Conservation (phyloP, 2,888 invertebrate genomes). For the Zelleria hepariella region DNA sequence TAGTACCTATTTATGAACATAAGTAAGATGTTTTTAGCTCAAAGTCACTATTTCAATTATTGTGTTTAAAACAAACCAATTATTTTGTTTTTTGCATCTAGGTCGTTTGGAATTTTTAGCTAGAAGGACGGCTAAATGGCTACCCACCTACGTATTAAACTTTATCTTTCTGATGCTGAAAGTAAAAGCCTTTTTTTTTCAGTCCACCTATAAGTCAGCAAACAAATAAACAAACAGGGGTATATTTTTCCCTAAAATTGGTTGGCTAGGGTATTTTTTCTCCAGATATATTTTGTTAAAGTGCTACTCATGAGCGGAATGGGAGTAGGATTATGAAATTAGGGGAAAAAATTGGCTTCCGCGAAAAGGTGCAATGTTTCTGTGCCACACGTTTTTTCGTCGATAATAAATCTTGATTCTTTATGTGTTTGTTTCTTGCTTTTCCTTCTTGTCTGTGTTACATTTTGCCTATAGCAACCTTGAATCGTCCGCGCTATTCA, state of each 20-base stretch:
- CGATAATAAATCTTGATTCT: background rate
- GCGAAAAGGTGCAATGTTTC: background rate
- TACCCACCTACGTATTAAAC: too few species aligned
- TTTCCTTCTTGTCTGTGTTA: background rate
- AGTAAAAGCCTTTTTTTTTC: too few species aligned
- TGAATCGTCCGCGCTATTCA: too few species aligned
- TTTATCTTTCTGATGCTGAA: too few species aligned
- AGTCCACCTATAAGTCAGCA: background rate
- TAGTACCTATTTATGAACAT: too few species aligned
- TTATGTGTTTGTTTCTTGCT: background rate
- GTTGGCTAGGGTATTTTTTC: slow-evolving; percentile 15
- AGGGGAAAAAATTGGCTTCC: background rate
- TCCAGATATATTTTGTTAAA: slow-evolving; percentile 22
- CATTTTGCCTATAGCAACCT: too few species aligned
- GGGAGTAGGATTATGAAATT: slow-evolving; percentile 11
- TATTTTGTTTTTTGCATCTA: too few species aligned
- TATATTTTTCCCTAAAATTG: background rate
- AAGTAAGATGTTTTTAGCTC: too few species aligned
- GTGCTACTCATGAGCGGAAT: slow-evolving; percentile 17
- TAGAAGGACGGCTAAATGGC: too few species aligned
- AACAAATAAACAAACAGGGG: background rate
- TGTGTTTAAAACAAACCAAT: too few species aligned
- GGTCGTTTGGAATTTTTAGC: too few species aligned
- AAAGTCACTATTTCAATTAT: too few species aligned
- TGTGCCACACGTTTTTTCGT: background rate